Evolutionary conservation across 1,140 invertebrate genomes (phyloP).

Genomic region (Lerema accius): DNA sequence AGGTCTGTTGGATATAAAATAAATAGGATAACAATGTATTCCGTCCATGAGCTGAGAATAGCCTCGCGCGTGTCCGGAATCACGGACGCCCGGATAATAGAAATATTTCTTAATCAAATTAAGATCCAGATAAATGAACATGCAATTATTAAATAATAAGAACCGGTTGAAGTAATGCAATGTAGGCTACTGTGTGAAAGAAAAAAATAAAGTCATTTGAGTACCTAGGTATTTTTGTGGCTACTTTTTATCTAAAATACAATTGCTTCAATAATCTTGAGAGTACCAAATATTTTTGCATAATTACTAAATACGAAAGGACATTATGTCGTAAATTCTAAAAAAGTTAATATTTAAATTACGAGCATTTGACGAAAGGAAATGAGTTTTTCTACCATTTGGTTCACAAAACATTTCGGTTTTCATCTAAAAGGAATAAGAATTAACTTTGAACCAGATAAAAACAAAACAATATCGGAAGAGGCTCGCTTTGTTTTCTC

Average conservation of each 20-base stretch:
- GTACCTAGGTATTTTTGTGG: too few species aligned
- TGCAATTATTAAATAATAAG: not conserved
- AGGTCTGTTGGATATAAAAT: not conserved
- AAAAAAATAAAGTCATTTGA: too few species aligned
- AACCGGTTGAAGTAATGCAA: not conserved
- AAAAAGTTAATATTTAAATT: too few species aligned
- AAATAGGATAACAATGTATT: constrained; percentile 1
- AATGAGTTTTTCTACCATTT: too few species aligned
- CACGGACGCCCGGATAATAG: not conserved
- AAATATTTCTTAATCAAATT: not conserved
- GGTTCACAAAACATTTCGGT: not conserved
- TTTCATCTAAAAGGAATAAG: not conserved
- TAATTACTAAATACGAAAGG: too few species aligned
- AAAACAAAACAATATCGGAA: not conserved
- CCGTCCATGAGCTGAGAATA: not conserved
- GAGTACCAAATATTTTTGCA: too few species aligned
- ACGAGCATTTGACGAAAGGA: too few species aligned
- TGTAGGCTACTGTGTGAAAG: too few species aligned
- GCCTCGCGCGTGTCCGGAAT: not conserved
- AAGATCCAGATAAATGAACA: not conserved
- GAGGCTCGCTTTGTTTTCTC: constrained; percentile 8
- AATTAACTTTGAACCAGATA: not conserved
- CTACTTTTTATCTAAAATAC: too few species aligned
- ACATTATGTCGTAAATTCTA: too few species aligned
- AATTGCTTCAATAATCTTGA: too few species aligned